Evolutionary conservation across 1,140 invertebrate species (phyloP).

Genomic region (Formica exsecta): DNA sequence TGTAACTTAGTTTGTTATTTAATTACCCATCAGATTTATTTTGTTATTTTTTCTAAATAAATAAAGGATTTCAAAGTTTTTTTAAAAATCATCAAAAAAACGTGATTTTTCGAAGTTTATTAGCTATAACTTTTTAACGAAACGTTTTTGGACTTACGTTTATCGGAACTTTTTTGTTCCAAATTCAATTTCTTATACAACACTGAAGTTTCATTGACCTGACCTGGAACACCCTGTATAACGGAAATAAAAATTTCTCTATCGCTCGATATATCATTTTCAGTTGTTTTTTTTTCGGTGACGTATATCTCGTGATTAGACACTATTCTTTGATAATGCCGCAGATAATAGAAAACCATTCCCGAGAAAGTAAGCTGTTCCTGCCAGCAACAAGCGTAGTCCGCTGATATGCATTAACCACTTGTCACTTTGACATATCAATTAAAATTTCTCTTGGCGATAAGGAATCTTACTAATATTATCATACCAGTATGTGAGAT

Average conservation of each 20-base stretch:
- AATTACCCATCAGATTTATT: no score
- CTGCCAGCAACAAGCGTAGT: conserved; percentile 2
- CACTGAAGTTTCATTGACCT: no score
- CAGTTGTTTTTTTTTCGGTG: neutral
- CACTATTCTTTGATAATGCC: conserved; percentile 26
- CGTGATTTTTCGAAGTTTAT: no score
- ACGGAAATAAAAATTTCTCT: neutral
- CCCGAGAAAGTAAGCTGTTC: conserved; percentile 5
- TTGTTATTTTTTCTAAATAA: no score
- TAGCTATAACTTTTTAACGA: no score
- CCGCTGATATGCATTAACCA: conserved; percentile 62
- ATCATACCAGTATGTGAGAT: conserved; percentile 49
- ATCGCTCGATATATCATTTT: conserved; percentile 1
- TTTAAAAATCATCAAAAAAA: no score
- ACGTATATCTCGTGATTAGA: conserved; percentile 11
- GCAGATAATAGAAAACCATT: conserved; percentile 54
- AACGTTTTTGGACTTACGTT: no score
- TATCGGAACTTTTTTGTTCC: no score
- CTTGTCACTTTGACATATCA: conserved; percentile 72
- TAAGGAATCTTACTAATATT: conserved; percentile 64
- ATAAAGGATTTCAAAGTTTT: no score
- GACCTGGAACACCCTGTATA: no score
- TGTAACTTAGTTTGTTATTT: no score
- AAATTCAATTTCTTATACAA: no score
- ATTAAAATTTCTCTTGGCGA: conserved; percentile 67